phyloP scores from a whole-genome alignment of 2,113 vertebrate genomes.

The Gulo gulo region DNA sequence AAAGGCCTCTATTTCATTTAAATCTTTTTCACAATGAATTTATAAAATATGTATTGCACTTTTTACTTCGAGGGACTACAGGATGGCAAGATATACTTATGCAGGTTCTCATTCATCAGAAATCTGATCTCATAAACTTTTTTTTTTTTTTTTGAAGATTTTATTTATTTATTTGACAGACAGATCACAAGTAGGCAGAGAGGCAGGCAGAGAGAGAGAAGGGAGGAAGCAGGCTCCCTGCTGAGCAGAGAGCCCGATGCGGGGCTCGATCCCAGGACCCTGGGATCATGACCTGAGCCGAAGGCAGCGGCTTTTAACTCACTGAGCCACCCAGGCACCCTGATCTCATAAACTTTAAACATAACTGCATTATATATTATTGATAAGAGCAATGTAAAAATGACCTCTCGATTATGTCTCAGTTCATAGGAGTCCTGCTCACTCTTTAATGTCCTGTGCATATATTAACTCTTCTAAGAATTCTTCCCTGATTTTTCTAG shows the following conservation, averaged over 20 bases:
- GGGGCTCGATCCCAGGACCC: no score
- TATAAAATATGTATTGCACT: not conserved
- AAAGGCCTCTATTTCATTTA: not conserved
- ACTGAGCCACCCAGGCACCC: no score
- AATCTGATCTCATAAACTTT: not conserved
- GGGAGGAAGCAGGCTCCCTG: no score
- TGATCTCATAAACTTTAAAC: not conserved
- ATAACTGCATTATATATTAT: not conserved
- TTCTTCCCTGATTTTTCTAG: not conserved
- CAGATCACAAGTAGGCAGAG: no score
- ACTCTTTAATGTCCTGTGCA: not conserved
- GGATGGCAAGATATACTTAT: not conserved
- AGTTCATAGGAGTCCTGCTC: not conserved
- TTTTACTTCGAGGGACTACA: not conserved
- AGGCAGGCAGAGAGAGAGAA: no score
- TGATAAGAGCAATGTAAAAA: not conserved
- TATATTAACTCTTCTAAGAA: not conserved
- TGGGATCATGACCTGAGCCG: no score
- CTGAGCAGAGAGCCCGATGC: no score
- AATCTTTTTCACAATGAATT: not conserved
- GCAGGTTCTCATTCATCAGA: not conserved
- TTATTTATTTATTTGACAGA: no score
- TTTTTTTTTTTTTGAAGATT: no score
- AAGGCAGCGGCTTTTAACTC: no score
- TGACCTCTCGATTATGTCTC: not conserved